Base-by-base conservation (phyloP, 1,140 invertebrate species). In the Musca vetustissima region DNA sequence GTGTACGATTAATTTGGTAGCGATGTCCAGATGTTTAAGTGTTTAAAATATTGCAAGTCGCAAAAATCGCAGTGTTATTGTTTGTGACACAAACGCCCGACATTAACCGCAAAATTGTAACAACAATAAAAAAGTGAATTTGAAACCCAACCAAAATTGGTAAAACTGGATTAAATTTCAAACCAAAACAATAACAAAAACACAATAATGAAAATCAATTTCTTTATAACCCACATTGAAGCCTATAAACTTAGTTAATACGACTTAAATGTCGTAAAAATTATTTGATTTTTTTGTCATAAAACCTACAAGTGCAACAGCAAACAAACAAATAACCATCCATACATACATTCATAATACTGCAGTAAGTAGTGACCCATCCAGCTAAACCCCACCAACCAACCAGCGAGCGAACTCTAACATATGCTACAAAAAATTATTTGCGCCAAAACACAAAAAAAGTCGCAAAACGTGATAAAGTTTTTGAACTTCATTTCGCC, bases 191-290 rank as follows among this genome's bases (percentile, higher is more conserved):
- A 14, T 49, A 11, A 36, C 32, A 19, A 36, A 6, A 36, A 36
- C 6, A 36, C 19, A 61, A 61, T 4, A 52, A 19, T 1, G 6
- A 49, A 49, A 52, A 52, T 22, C 7, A 19, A 1, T 19, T 17
- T 19, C n/a, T 19, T 17, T 4, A 52, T 52, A 19, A 43, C 21
- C 17, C 21, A 22, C 49, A 52, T 52, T 52, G 7, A 52, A 52
- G 49, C 9, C 17, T 19, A 52, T 52, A 52, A 52, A 52, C 17
- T 19, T 61, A 28, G 21, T 61, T 17, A 28, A 61, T 36, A 36
- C 55, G 55, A n/a, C 22, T 59, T 59, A 28, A 59, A 59, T 61
- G 32, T 28, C 57, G 57, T 32, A n/a, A 59, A 59, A 25, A 28
- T n/a, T n/a, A n/a, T n/a, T n/a, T n/a, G n/a, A n/a, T n/a, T n/a